A percentile compares a stretch with the other conserved stretches of the same genome.
Conservation (phyloP, 1,140 invertebrate species). For the Drosophila eugracilis region DNA sequence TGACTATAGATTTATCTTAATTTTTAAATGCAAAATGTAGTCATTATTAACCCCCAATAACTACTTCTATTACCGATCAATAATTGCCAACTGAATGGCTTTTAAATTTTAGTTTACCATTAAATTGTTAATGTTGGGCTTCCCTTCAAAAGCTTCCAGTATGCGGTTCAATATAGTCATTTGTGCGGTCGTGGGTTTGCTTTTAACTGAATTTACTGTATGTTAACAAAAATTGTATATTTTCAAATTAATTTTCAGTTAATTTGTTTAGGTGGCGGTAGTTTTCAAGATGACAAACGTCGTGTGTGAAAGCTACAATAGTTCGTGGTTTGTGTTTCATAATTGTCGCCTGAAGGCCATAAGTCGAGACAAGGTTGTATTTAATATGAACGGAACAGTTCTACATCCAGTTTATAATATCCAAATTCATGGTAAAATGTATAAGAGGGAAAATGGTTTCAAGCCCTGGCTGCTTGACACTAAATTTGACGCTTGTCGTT, state of each 20-base stretch:
- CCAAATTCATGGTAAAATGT: not conserved
- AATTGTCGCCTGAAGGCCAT: conserved; percentile 27
- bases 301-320: conserved; percentile 11
- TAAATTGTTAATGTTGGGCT: too few relatives aligned
- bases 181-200: too few relatives aligned
- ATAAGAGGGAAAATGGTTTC: not conserved
- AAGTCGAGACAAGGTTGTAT: not conserved
- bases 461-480: not conserved
- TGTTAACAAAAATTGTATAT: not conserved
- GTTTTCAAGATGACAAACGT: conserved; percentile 25
- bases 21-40: too few relatives aligned
- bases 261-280: conserved; percentile 8
- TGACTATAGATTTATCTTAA: too few relatives aligned
- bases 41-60: too few relatives aligned
- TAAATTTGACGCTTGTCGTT: conserved; percentile 14
- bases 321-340: conserved; percentile 19
- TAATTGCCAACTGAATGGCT: too few relatives aligned
- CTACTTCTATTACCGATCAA: too few relatives aligned
- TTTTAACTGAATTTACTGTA: not conserved
- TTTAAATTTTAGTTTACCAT: too few relatives aligned
- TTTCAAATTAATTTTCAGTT: too few relatives aligned
- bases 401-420: conserved; percentile 2
- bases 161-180: too few relatives aligned
- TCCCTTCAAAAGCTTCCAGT: too few relatives aligned
- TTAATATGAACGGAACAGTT: conserved; percentile 22